Evolutionary conservation across 2,888 invertebrate genomes (phyloP).

Genomic region (Mayetiola destructor): DNA sequence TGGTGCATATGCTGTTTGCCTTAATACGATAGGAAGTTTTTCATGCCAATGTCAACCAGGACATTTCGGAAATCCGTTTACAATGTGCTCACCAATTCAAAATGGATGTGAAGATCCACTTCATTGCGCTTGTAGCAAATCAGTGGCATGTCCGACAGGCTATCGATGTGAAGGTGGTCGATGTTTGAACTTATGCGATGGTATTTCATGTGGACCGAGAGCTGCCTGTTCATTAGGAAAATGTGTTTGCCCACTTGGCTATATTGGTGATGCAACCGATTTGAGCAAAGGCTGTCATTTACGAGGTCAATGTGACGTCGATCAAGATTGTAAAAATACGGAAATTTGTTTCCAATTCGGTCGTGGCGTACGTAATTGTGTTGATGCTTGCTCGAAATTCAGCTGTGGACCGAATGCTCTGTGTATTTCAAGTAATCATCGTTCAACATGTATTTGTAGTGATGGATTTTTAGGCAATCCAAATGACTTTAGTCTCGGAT

Average conservation of each 20-base stretch:
- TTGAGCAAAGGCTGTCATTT: slow-evolving; percentile 52
- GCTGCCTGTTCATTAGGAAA: slow-evolving; percentile 65
- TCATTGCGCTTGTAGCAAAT: slow-evolving; percentile 54
- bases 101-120: slow-evolving; percentile 54
- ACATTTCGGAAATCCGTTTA: slow-evolving; percentile 75
- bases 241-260: slow-evolving; percentile 67
- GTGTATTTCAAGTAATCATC: slow-evolving; percentile 70
- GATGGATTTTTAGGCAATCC: slow-evolving; percentile 73
- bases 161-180: slow-evolving; percentile 56
- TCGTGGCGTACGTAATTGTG: slow-evolving; percentile 63
- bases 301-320: slow-evolving; percentile 62
- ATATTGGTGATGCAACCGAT: slow-evolving; percentile 60
- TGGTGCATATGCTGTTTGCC: slow-evolving; percentile 73
- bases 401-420: slow-evolving; percentile 84
- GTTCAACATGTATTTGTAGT: slow-evolving; percentile 72
- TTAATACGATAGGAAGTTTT: slow-evolving; percentile 77
- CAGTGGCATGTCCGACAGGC: slow-evolving; percentile 60
- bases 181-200: slow-evolving; percentile 64
- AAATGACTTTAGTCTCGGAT: slow-evolving; percentile 61
- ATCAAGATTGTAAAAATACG: slow-evolving; percentile 64
- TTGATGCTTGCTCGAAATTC: slow-evolving; percentile 72
- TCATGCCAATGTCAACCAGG: slow-evolving; percentile 79
- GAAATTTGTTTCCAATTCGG: slow-evolving; percentile 80
- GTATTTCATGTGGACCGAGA: slow-evolving; percentile 63
- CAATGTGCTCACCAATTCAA: slow-evolving; percentile 58